phyloP scores from a whole-genome alignment of 2,888 invertebrate genomes.

The Caenorhabditis becei region DNA sequence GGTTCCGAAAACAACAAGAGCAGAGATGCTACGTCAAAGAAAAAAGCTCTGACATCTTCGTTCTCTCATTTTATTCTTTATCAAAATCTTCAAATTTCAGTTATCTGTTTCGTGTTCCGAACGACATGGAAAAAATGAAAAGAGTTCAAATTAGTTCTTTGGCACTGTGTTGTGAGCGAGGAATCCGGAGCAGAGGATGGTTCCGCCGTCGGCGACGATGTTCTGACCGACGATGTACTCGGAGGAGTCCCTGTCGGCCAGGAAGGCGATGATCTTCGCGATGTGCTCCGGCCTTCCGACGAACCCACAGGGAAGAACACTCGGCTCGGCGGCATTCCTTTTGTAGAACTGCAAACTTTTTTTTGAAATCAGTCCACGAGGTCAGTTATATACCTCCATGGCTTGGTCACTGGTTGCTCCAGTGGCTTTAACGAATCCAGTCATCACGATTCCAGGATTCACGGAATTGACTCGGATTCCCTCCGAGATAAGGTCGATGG shows the following conservation, averaged over 20 bases:
- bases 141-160: too few relatives aligned
- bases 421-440: slow-evolving; percentile 19
- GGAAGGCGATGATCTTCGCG: slow-evolving; percentile 54
- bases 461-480: slow-evolving; percentile 49
- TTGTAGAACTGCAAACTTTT: slow-evolving; percentile 6
- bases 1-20: too few relatives aligned
- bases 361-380: too few relatives aligned
- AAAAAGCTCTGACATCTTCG: too few relatives aligned
- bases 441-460: slow-evolving; percentile 43
- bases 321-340: slow-evolving; percentile 1
- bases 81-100: too few relatives aligned
- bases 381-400: neutral
- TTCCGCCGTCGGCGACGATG: slow-evolving; percentile 60
- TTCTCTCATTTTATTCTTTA: too few relatives aligned
- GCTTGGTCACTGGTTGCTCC: slow-evolving; percentile 4
- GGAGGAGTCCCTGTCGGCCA: slow-evolving; percentile 56
- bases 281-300: slow-evolving; percentile 53
- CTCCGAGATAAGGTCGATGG: slow-evolving; percentile 32
- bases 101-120: too few relatives aligned
- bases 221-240: slow-evolving; percentile 62
- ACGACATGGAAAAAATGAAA: too few relatives aligned
- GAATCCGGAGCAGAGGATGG: slow-evolving; percentile 38
- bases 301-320: slow-evolving; percentile 40
- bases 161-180: neutral
- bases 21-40: too few relatives aligned